Base-by-base conservation (phyloP, 2,797 vertebrate genomes). In the Pelobates cultripes region DNA sequence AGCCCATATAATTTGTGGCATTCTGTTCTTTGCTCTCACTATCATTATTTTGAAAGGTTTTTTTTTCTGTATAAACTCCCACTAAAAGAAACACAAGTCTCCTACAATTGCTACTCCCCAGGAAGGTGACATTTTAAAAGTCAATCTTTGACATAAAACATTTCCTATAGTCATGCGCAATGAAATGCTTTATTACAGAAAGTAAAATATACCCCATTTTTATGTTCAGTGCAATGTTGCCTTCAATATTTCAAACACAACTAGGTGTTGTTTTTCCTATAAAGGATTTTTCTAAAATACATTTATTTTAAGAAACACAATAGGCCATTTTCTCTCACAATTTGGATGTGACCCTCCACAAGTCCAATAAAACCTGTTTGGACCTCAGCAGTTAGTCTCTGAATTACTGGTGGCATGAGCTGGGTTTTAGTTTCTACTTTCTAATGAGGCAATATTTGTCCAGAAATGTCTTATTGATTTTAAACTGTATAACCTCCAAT, bases 391-490 rank as follows among this genome's bases (percentile, higher is more conserved):
- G 47, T 5, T 10, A 51, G 47, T 51, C 47, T 51, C 47, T 51
- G 47, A 51, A 51, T 51, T 10, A 51, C 10, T 51, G 47, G 47
- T 51, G 47, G 5, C 47, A 51, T 51, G 47, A 51, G 47, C 47
- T 51, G 47, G 3, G 5, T 51, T 64, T 28, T 64, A 64, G 61
- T 64, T 64, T 64, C 61, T 64, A n/a, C 5, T 40, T n/a, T 64
- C 61, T 64, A 64, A 64, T 64, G 28, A 64, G 61, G 61, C 61
- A 64, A 64, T 64, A 28, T 64, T 64, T 17, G 61, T 64, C 61
- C 28, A 64, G 61, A 64, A 64, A 64, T 64, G n/a, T 64, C 61
- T 28, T 64, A 64, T 64, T 64, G 61, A 64, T 64, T 64, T 64
- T 64, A 64, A 64, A 28, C 61, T 64, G 7, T 64, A 64, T 28